A percentile compares a stretch with the other conserved stretches of the same genome.
These are phyloP conservation scores for Exephanes ischioxanthus DNA, from an alignment of 2,888 invertebrate species.

Conservation along the genomic window DNA sequence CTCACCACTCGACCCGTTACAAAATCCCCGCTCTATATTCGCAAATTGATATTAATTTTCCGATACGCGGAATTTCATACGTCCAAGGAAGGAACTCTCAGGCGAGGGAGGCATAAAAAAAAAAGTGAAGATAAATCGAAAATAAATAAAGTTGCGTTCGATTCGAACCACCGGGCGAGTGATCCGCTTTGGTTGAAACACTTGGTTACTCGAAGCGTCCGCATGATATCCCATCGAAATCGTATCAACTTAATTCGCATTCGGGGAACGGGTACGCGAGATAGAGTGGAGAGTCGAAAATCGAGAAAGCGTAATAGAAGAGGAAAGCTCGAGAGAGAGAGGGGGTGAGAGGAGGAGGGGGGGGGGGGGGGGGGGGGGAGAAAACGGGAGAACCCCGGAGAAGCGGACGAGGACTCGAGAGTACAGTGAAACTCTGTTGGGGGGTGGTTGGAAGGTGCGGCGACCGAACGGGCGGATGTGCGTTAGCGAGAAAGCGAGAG, in stretches of 20 bases:
- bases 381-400: slow-evolving; percentile 34
- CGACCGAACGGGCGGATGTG: slow-evolving; percentile 48
- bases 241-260: slow-evolving; percentile 82
- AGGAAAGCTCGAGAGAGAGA: slow-evolving; percentile 52
- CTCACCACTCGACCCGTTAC: not conserved
- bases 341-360: slow-evolving; percentile 15
- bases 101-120: not conserved
- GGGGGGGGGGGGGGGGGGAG: slow-evolving; percentile 32
- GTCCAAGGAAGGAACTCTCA: slow-evolving; percentile 18
- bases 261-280: slow-evolving; percentile 78
- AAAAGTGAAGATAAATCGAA: slow-evolving; percentile 29
- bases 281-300: slow-evolving; percentile 75
- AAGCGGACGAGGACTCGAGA: slow-evolving; percentile 51
- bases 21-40: not conserved
- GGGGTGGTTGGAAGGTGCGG: slow-evolving; percentile 32
- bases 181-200: slow-evolving; percentile 75
- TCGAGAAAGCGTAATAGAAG: slow-evolving; percentile 69
- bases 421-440: slow-evolving; percentile 46
- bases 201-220: slow-evolving; percentile 65
- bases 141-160: slow-evolving; percentile 65
- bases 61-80: slow-evolving; percentile 11
- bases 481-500: slow-evolving; percentile 49
- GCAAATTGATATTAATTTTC: slow-evolving; percentile 9
- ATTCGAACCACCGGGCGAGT: slow-evolving; percentile 73
- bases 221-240: slow-evolving; percentile 77